Evolutionary conservation across 2,113 vertebrate species (phyloP), one percentile per base, ranked within the genome.

Genomic region (Cinclus cinclus): DNA sequence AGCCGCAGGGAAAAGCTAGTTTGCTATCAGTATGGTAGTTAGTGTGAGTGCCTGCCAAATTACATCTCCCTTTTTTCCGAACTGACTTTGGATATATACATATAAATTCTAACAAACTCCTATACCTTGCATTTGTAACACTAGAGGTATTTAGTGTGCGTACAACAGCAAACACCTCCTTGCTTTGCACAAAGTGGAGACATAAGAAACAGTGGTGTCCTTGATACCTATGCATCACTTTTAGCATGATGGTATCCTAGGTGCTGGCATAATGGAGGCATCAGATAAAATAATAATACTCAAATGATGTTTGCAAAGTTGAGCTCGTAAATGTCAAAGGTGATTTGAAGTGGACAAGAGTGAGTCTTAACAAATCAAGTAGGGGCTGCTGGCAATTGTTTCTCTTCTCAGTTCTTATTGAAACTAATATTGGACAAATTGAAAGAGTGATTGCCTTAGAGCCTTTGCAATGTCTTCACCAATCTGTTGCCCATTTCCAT

Each of bases 401-500:
- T 96, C 91, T 95, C 37, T 79, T 97, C 91, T 95, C 44, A 0
- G 64, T 91, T 95, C 95, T 96, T 94, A 97, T 80, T 96, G 95
- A 97, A 95, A 95, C 91, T 96, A 96, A 97, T 95, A 97, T 94
- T 95, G 92, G 84, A 95, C 95, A 97, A 96, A 97, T 96, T 97
- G 96, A 95, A 95, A 95, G 94, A 96, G 93, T 95, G 94, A 96
- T 96, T 95, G 95, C 95, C 87, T 96, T 92, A 94, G 81, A 95
- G 87, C 81, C 63, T 94, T 95, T 27, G 1, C 93, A 91, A 87
- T 87, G 95, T 97, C 95, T 95, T 96, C 89, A 87, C 91, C 95
- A 91, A 91, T 97, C 84, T 92, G n/a, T 80, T 94, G 95, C 91
- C 95, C 85, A 96, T 97, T 98, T 98, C 97, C 97, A 97, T 94